A percentile compares a stretch with the other conserved stretches of the same genome.
Evolutionary conservation across 2,113 vertebrate genomes (phyloP).

Genomic region (Prionailurus bengalensis): DNA sequence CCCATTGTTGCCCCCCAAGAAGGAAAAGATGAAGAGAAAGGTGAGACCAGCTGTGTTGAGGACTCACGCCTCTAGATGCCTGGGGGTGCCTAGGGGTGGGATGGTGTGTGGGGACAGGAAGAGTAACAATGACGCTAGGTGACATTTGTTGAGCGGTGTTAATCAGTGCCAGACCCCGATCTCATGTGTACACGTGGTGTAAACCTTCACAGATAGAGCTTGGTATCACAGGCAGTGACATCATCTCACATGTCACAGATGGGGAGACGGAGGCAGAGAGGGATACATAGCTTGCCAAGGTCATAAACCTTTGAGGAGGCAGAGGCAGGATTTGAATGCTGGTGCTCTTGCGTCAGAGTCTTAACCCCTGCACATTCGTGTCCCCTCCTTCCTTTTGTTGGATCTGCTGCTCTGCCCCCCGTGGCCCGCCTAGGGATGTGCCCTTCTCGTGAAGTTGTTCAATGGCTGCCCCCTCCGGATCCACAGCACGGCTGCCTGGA

Average conservation of each 20-base stretch:
- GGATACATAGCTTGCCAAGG: not conserved
- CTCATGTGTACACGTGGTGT: rapidly evolving
- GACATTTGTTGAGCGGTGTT: not conserved
- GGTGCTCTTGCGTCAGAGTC: not conserved
- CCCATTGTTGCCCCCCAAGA: constrained; percentile 92
- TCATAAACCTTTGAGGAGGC: not conserved
- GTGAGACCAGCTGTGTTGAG: constrained; percentile 58
- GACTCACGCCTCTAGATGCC: not conserved
- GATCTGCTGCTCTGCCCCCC: not conserved
- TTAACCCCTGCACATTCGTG: not conserved
- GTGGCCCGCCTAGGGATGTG: constrained; percentile 83
- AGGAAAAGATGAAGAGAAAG: constrained; percentile 85
- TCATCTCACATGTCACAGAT: not conserved
- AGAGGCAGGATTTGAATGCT: not conserved
- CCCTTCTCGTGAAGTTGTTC: constrained; percentile 93
- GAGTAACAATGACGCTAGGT: not conserved
- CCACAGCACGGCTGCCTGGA: constrained; percentile 91
- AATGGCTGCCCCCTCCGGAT: constrained; percentile 94
- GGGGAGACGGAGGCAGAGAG: not conserved
- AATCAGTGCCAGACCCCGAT: too few relatives aligned
- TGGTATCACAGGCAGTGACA: not conserved
- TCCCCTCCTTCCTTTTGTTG: not conserved
- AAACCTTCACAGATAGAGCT: not conserved
- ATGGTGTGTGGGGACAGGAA: not conserved
- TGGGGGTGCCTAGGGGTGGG: not conserved